These are phyloP conservation scores for Latrodectus elegans DNA, from an alignment of 2,888 invertebrate genomes.

Conservation along the genomic window DNA sequence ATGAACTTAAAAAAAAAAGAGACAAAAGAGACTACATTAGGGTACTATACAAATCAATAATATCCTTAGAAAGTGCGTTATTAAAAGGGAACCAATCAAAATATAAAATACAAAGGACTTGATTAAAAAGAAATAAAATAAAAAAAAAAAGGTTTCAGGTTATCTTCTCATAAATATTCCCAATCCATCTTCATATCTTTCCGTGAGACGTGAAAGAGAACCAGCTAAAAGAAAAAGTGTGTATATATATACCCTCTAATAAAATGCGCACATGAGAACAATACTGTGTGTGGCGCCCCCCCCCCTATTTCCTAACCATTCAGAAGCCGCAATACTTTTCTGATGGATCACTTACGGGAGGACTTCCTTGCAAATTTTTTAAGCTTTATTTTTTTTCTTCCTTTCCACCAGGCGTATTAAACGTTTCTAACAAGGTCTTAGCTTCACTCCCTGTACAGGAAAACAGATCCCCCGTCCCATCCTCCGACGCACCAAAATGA, in stretches of 20 bases:
- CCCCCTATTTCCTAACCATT: not conserved
- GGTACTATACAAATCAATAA: no score
- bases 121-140: no score
- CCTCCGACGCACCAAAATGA: constrained; percentile 31
- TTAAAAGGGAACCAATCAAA: no score
- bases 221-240: not conserved
- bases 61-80: no score
- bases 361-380: not conserved
- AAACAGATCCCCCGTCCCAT: constrained; percentile 41
- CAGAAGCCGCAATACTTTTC: not conserved
- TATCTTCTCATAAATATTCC: not conserved
- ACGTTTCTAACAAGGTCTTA: constrained; percentile 2
- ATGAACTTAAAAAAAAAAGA: no score
- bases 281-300: not conserved
- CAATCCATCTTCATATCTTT: not conserved
- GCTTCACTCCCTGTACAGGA: constrained; percentile 20
- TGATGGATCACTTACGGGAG: not conserved
- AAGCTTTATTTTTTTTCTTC: no score
- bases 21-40: no score
- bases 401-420: not conserved
- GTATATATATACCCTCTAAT: not conserved
- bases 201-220: not conserved
- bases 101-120: no score
- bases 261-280: constrained; percentile 3
- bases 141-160: no score